phyloP scores from a whole-genome alignment of 2,797 vertebrate species.

The Cryptoprocta ferox region DNA sequence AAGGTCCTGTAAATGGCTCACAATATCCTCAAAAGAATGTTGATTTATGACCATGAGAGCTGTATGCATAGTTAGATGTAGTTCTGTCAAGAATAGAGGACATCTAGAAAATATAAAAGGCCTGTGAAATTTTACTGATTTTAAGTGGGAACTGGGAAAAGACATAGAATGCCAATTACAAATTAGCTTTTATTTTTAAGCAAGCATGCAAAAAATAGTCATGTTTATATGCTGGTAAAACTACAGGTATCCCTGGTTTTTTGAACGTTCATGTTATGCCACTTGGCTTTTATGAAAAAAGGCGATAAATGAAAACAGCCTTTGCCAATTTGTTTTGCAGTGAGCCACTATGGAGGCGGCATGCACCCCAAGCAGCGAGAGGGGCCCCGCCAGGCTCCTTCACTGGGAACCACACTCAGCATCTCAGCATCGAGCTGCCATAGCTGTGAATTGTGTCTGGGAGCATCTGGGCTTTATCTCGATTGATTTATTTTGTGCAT shows the following conservation, averaged over 20 bases:
- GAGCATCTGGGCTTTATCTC: neutral
- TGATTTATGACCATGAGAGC: neutral
- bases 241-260: neutral
- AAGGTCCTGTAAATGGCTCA: neutral
- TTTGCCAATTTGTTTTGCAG: neutral
- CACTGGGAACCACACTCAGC: neutral
- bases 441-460: neutral
- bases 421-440: neutral
- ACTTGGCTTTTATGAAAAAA: neutral
- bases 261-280: neutral
- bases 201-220: neutral
- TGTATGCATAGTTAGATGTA: neutral
- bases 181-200: neutral
- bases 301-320: neutral
- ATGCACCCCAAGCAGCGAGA: neutral
- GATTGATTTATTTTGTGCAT: neutral
- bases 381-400: neutral
- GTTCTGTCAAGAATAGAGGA: neutral
- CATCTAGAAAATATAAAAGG: neutral
- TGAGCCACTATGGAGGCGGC: neutral
- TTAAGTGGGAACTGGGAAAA: neutral
- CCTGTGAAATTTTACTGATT: neutral
- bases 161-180: neutral
- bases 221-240: neutral
- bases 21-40: neutral